phyloP scores from a whole-genome alignment of 2,113 vertebrate genomes.

The Morone saxatilis region DNA sequence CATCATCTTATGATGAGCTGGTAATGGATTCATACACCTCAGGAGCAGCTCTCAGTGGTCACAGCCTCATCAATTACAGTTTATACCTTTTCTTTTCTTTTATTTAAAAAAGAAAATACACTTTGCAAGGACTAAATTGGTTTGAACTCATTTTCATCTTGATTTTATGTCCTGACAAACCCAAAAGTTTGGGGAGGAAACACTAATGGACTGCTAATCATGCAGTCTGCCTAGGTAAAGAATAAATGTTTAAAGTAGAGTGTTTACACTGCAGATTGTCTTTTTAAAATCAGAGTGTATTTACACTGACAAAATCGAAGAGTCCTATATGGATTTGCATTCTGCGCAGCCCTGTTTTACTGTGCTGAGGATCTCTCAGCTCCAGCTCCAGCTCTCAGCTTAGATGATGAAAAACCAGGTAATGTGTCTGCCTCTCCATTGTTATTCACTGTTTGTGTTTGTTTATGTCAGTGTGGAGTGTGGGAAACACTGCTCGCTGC shows the following conservation, averaged over 20 bases:
- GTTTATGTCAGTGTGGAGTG: conserved; percentile 87
- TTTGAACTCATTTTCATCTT: not conserved
- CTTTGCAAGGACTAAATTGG: not conserved
- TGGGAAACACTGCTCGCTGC: conserved; percentile 93
- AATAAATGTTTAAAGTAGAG: not conserved
- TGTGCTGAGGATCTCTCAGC: not conserved
- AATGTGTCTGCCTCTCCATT: not conserved
- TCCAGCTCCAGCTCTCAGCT: not conserved
- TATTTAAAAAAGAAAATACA: no score
- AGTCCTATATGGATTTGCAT: not conserved
- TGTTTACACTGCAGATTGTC: not conserved
- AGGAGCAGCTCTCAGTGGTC: conserved; percentile 3
- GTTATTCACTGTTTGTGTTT: conserved; percentile 23
- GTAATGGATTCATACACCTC: conserved; percentile 26
- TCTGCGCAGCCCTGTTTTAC: conserved; percentile 5
- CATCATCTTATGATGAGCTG: conserved; percentile 27
- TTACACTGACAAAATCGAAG: not conserved
- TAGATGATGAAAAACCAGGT: not conserved
- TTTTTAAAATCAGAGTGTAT: not conserved
- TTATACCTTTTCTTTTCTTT: not conserved
- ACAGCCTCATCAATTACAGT: not conserved
- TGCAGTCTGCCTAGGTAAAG: not conserved
- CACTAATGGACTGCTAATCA: not conserved
- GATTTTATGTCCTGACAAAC: not conserved
- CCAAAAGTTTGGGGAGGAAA: not conserved